These are phyloP conservation scores for Ectropis crepuscularia DNA, from an alignment of 2,888 invertebrate species.

Conservation along the genomic window DNA sequence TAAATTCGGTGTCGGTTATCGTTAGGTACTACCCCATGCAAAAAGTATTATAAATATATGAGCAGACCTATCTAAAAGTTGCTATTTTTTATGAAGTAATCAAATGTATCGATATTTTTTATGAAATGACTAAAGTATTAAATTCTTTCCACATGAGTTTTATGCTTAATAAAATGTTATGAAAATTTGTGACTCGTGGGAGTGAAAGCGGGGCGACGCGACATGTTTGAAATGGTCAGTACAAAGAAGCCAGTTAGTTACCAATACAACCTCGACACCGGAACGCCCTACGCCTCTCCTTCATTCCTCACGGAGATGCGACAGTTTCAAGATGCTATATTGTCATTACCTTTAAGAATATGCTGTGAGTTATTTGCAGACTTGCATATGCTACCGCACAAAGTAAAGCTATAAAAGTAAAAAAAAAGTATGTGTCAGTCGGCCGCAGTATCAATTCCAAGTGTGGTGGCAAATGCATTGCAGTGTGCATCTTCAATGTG, in stretches of 20 bases:
- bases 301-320: constrained; percentile 62
- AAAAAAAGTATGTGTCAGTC: constrained; percentile 64
- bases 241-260: constrained; percentile 81
- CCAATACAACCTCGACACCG: constrained; percentile 61
- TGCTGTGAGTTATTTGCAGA: constrained; percentile 77
- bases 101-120: constrained; percentile 72
- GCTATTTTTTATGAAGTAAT: constrained; percentile 67
- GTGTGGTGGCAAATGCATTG: constrained; percentile 82
- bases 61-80: constrained; percentile 64
- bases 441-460: constrained; percentile 67
- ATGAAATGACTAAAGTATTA: constrained; percentile 83
- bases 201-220: constrained; percentile 63
- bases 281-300: constrained; percentile 52
- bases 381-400: constrained; percentile 83
- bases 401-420: constrained; percentile 66
- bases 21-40: constrained; percentile 63
- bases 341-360: constrained; percentile 70
- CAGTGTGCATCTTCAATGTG: constrained; percentile 79
- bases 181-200: constrained; percentile 58
- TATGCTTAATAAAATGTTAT: constrained; percentile 64
- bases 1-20: constrained; percentile 66
- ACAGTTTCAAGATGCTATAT: constrained; percentile 67
- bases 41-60: constrained; percentile 71
- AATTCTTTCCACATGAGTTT: constrained; percentile 68
- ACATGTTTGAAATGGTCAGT: constrained; percentile 62